A percentile compares a stretch with the other conserved stretches of the same genome.
Conservation (phyloP, 2,113 vertebrate genomes). For the Myrmecobius fasciatus region DNA sequence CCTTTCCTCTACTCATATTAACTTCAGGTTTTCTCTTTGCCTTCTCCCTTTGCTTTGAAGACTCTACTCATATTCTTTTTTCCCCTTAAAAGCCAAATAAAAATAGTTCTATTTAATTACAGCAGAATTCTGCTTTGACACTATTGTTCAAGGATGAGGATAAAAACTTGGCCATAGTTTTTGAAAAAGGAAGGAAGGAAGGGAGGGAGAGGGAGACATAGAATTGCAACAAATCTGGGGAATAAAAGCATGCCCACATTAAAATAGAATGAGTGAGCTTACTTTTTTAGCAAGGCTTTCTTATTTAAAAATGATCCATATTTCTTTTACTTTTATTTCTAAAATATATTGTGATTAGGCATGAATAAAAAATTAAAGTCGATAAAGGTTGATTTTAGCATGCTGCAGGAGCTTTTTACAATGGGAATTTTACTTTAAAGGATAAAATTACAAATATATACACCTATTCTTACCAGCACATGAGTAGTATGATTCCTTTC, state of each 20-base stretch:
- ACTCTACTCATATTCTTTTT: constrained; percentile 30
- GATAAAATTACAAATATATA: background rate
- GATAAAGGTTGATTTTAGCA: background rate
- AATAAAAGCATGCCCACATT: background rate
- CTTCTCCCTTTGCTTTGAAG: background rate
- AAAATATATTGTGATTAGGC: background rate
- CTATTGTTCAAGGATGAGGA: background rate
- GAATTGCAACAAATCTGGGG: background rate
- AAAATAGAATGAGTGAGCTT: background rate
- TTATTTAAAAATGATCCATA: background rate
- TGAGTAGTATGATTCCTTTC: background rate
- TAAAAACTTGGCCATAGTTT: background rate
- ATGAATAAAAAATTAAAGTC: background rate
- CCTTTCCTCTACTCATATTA: background rate
- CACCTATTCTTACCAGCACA: background rate
- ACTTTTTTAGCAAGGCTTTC: background rate
- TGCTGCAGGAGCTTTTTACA: background rate
- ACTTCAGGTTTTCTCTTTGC: constrained; percentile 6
- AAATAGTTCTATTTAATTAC: background rate
- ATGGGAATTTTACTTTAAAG: background rate
- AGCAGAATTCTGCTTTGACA: constrained; percentile 12
- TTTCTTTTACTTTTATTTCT: background rate
- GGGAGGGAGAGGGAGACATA: background rate
- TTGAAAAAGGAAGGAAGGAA: too few species aligned
- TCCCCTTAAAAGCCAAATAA: background rate